Percentiles rank a stretch among this genome's conserved stretches.
Evolutionary conservation across 2,797 vertebrate genomes (phyloP).

Genomic region (Centropyge bicolor): DNA sequence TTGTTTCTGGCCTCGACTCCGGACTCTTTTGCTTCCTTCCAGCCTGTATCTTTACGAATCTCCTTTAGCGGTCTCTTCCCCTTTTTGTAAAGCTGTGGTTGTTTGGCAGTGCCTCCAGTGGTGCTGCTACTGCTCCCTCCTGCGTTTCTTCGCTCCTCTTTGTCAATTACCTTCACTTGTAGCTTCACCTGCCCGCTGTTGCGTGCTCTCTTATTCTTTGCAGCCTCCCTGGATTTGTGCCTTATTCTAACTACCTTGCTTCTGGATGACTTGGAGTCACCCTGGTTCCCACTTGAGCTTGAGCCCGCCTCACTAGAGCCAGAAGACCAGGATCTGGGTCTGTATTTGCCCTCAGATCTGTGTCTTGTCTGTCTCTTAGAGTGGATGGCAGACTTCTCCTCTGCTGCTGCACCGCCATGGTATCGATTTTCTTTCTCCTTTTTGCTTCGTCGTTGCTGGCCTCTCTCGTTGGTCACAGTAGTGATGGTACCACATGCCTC

Average conservation of each 20-base stretch:
- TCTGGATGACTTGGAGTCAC: conserved; percentile 87
- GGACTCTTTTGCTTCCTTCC: conserved; percentile 87
- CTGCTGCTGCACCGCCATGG: conserved; percentile 78
- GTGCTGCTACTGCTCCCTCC: conserved; percentile 85
- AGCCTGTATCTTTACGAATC: conserved; percentile 88
- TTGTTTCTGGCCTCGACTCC: conserved; percentile 87
- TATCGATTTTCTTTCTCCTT: conserved; percentile 93
- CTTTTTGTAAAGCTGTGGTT: conserved; percentile 92
- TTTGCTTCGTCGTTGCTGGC: conserved; percentile 88
- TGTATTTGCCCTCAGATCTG: conserved; percentile 90
- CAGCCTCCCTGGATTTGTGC: conserved; percentile 92
- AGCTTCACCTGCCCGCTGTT: conserved; percentile 89
- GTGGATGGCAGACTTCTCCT: conserved; percentile 86
- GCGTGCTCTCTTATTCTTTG: conserved; percentile 90
- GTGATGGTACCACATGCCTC: conserved; percentile 78
- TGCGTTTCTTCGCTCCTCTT: conserved; percentile 85
- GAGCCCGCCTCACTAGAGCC: conserved; percentile 98
- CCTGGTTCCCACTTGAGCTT: conserved; percentile 95
- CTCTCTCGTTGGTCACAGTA: conserved; percentile 79
- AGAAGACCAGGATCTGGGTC: conserved; percentile 97
- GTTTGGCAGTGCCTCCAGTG: conserved; percentile 83
- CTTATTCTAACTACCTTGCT: conserved; percentile 90
- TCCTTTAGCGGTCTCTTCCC: conserved; percentile 92
- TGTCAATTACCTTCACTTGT: conserved; percentile 88
- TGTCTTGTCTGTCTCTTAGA: conserved; percentile 91